Percentiles rank a stretch among this genome's conserved stretches.
Conservation (phyloP, 2,888 invertebrate species). For the Bombyx huttoni region DNA sequence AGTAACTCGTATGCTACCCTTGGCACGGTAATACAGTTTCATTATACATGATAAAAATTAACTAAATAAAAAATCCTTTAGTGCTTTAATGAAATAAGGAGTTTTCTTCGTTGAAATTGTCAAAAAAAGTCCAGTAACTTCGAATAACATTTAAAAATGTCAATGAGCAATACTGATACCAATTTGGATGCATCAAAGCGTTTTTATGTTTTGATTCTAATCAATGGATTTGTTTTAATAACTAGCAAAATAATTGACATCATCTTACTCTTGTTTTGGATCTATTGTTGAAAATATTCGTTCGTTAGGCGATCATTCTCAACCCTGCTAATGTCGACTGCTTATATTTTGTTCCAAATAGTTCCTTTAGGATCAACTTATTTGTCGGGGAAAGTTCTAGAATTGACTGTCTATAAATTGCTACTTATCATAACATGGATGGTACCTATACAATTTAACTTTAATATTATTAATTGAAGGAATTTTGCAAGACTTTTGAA, state of each 20-base stretch:
- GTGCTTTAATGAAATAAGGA: no score
- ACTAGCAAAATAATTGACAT: constrained; percentile 42
- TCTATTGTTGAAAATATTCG: constrained; percentile 42
- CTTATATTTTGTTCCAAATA: neutral
- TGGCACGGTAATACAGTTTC: neutral
- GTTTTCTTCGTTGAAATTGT: no score
- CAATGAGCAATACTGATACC: neutral
- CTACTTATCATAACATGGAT: no score
- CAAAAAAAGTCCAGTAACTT: no score
- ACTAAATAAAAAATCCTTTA: no score
- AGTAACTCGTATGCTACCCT: neutral
- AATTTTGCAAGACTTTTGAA: no score
- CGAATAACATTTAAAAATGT: no score
- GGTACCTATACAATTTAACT: no score
- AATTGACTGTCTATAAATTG: no score
- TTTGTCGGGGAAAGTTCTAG: no score
- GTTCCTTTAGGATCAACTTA: neutral
- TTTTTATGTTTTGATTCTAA: constrained; percentile 32
- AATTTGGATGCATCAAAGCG: neutral
- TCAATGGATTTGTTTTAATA: constrained; percentile 52
- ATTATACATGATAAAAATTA: neutral
- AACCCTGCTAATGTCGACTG: constrained; percentile 22
- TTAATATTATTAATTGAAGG: no score
- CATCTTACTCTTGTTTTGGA: constrained; percentile 33
- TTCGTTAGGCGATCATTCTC: constrained; percentile 15